Evolutionary conservation across 2,888 invertebrate genomes (phyloP).

Genomic region (Drosophila yooni): DNA sequence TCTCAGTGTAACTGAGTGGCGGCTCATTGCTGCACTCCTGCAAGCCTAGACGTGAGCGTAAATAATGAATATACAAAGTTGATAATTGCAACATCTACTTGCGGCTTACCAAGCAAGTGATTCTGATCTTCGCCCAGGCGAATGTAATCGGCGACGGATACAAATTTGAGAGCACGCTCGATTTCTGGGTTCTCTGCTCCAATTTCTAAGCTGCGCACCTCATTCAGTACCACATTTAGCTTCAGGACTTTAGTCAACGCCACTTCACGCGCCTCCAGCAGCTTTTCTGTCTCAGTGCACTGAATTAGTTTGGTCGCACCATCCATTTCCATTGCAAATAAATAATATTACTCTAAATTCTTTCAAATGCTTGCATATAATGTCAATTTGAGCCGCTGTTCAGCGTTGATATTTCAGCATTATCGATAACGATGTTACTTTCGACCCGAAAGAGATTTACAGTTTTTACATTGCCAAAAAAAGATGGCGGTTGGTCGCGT

Average conservation of each 20-base stretch:
- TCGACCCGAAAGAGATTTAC: neutral
- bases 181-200: conserved; percentile 47
- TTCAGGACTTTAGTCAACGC: conserved; percentile 75
- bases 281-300: conserved; percentile 69
- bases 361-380: neutral
- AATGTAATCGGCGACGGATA: conserved; percentile 62
- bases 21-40: conserved; percentile 44
- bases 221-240: conserved; percentile 72
- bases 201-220: conserved; percentile 56
- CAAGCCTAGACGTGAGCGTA: conserved; percentile 33
- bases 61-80: neutral
- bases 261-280: conserved; percentile 61
- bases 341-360: neutral
- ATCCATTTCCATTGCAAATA: conserved; percentile 16
- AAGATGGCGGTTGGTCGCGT: neutral
- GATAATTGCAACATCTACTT: neutral
- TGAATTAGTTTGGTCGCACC: conserved; percentile 67
- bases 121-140: conserved; percentile 52
- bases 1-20: conserved; percentile 76
- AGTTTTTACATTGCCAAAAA: neutral
- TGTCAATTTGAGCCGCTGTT: neutral
- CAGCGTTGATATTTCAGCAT: neutral
- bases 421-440: conserved; percentile 25
- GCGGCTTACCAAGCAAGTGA: conserved; percentile 55
- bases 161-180: conserved; percentile 55